Percentiles rank a stretch among this genome's conserved stretches.
Conservation (phyloP, 1,140 invertebrate species). For the Brachionus rotundiformis region DNA sequence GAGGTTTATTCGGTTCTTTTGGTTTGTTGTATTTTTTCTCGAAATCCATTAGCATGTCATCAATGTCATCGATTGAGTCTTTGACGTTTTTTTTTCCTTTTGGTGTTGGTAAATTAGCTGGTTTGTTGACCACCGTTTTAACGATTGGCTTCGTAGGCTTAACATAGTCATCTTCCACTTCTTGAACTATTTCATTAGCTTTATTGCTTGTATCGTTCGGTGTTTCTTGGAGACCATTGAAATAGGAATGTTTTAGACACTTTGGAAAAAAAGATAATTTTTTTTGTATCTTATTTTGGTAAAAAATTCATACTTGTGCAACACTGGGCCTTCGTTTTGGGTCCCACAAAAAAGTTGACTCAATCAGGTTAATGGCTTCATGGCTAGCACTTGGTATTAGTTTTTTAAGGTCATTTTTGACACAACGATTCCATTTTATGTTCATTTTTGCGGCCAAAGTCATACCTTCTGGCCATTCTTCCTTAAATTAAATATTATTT, state of each 20-base stretch:
- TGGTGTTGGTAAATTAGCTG: neutral
- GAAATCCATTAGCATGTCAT: slow-evolving; percentile 24
- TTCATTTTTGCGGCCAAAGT: slow-evolving; percentile 88
- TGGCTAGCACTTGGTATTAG: slow-evolving; percentile 81
- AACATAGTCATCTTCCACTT: slow-evolving; percentile 47
- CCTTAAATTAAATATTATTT: slow-evolving; percentile 65
- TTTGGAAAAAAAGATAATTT: neutral
- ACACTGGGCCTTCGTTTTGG: slow-evolving; percentile 87
- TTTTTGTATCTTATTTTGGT: too few relatives aligned
- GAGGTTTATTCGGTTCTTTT: neutral
- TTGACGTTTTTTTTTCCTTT: neutral
- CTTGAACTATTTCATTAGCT: slow-evolving; percentile 41
- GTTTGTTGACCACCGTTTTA: neutral
- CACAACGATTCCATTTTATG: slow-evolving; percentile 80
- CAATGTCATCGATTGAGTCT: slow-evolving; percentile 37
- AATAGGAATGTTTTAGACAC: slow-evolving; percentile 15
- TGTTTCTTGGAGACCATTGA: neutral
- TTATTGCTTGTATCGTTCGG: neutral
- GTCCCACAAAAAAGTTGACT: slow-evolving; percentile 86
- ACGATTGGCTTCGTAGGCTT: too few relatives aligned
- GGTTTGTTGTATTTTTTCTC: slow-evolving; percentile 33
- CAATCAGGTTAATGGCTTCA: slow-evolving; percentile 80
- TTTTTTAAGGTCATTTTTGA: slow-evolving; percentile 74
- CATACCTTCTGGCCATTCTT: slow-evolving; percentile 92
- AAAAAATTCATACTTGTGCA: slow-evolving; percentile 69